Conservation (phyloP, 1,140 invertebrate species). For the Aphis gossypii region DNA sequence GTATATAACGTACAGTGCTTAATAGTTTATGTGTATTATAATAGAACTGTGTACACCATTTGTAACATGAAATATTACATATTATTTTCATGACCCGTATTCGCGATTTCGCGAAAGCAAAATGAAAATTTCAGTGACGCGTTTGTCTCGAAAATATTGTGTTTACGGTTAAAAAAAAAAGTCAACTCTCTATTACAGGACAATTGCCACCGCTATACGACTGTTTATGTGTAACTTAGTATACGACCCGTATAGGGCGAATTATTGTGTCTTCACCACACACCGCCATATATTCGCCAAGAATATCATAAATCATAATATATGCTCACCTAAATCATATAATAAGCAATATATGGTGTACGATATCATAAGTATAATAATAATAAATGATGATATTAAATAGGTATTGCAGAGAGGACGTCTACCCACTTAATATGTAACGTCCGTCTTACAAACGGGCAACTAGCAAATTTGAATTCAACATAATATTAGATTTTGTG, state of each 20-base stretch:
- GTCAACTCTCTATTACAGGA: neutral
- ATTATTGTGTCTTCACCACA: neutral
- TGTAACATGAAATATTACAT: neutral
- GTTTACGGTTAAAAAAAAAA: neutral
- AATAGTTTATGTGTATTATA: neutral
- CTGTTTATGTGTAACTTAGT: neutral
- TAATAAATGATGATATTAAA: no score
- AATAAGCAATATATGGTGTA: no score
- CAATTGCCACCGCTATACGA: neutral
- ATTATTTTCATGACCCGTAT: neutral
- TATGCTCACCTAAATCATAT: no score
- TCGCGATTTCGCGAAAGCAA: neutral
- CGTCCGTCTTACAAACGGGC: no score
- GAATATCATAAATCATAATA: no score
- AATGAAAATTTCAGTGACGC: neutral
- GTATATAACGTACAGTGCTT: neutral
- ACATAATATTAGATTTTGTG: no score
- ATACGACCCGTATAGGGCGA: neutral
- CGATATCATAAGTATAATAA: no score
- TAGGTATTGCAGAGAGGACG: no score
- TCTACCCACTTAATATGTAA: no score
- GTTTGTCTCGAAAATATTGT: neutral
- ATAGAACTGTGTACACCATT: neutral
- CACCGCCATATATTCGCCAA: no score
- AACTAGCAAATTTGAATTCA: no score